phyloP scores from a whole-genome alignment of 2,113 vertebrate species.

The Pimephales promelas region DNA sequence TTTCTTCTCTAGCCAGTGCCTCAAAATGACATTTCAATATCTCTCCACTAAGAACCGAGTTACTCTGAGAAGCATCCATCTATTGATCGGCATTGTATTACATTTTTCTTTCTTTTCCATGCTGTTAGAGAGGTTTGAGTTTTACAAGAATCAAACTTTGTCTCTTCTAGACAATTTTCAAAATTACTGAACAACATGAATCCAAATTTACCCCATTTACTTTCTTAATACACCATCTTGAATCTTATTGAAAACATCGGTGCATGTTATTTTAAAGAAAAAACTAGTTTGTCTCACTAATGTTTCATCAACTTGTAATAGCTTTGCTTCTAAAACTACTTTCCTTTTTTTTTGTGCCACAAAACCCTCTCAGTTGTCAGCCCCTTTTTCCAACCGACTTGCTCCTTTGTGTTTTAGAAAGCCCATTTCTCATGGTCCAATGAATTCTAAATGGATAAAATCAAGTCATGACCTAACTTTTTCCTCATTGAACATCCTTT shows the following conservation, averaged over 20 bases:
- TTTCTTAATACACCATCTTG: background rate
- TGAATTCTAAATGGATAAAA: slow-evolving; percentile 9
- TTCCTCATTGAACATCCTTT: background rate
- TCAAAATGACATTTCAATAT: slow-evolving; percentile 48
- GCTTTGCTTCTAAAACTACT: background rate
- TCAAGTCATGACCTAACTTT: background rate
- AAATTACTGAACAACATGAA: slow-evolving; percentile 3
- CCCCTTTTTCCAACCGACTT: background rate
- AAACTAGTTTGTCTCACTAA: background rate
- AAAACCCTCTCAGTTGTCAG: slow-evolving; percentile 9
- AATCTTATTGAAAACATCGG: background rate
- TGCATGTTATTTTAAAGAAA: background rate
- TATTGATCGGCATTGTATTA: slow-evolving; percentile 16
- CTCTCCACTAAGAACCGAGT: slow-evolving; percentile 17
- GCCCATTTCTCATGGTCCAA: background rate
- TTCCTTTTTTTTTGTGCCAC: background rate
- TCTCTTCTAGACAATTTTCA: background rate
- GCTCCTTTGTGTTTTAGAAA: background rate
- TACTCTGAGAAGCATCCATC: slow-evolving; percentile 13
- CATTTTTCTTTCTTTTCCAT: background rate
- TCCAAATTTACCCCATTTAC: background rate
- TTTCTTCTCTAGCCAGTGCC: slow-evolving; percentile 29
- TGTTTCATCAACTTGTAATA: background rate
- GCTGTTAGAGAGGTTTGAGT: slow-evolving; percentile 9
- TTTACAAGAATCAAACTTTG: background rate